Evolutionary conservation across 2,797 vertebrate genomes (phyloP).

Genomic region (Gymnothorax reevesii): DNA sequence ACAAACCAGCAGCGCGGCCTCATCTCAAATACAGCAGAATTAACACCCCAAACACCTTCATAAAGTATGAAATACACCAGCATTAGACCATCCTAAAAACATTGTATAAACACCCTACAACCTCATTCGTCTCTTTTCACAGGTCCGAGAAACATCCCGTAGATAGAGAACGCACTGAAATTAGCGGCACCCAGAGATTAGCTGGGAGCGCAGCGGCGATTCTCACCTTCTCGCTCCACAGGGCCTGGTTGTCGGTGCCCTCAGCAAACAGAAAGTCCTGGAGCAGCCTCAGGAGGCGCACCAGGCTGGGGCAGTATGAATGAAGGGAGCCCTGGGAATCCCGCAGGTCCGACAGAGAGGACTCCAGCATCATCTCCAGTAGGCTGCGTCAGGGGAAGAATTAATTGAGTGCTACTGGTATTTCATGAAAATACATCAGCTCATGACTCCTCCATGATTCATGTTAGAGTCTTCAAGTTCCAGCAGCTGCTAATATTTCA

Average conservation of each 20-base stretch:
- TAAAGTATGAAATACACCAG: neutral
- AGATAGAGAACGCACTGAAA: neutral
- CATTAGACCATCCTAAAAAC: constrained; percentile 71
- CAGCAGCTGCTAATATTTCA: too few relatives aligned
- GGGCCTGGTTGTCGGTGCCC: constrained; percentile 84
- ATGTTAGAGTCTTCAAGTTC: too few relatives aligned
- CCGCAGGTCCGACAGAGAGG: constrained; percentile 86
- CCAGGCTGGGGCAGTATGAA: constrained; percentile 81
- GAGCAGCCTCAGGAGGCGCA: constrained; percentile 88
- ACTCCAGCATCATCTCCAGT: constrained; percentile 99
- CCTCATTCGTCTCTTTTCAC: constrained; percentile 17
- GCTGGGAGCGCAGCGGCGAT: constrained; percentile 46
- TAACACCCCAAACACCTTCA: too few relatives aligned
- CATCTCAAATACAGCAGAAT: too few relatives aligned
- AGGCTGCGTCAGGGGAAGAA: constrained; percentile 67
- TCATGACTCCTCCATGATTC: too few relatives aligned
- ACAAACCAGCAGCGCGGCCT: too few relatives aligned
- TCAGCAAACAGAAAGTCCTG: constrained; percentile 95
- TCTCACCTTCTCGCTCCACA: constrained; percentile 97
- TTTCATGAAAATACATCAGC: neutral
- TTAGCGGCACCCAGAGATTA: constrained; percentile 4
- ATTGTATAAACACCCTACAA: neutral
- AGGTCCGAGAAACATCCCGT: constrained; percentile 10
- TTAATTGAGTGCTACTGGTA: neutral
- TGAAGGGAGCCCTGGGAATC: constrained; percentile 70